A percentile compares a stretch with the other conserved stretches of the same genome.
phyloP scores from a whole-genome alignment of 1,140 invertebrate species.

The Drosophila subpulchrella region DNA sequence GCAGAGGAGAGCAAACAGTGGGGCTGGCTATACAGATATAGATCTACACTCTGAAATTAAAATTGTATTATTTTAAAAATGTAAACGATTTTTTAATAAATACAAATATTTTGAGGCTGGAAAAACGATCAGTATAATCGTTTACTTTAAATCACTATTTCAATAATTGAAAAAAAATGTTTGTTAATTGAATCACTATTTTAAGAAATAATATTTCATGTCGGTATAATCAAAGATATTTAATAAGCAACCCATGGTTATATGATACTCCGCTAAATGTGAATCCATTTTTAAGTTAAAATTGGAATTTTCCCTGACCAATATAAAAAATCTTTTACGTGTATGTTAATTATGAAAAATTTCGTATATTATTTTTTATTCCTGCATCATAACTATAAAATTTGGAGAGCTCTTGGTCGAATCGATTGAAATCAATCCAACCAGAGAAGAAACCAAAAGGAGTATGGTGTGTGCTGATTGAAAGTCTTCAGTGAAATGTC shows the following conservation, averaged over 20 bases:
- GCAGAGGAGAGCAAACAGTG: slow-evolving; percentile 11
- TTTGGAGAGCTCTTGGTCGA: slow-evolving; percentile 38
- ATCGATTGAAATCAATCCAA: slow-evolving; percentile 7
- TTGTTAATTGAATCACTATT: too few species aligned
- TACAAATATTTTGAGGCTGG: too few species aligned
- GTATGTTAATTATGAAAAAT: not conserved
- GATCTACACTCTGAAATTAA: not conserved
- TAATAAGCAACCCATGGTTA: too few species aligned
- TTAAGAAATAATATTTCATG: too few species aligned
- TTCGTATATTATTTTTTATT: slow-evolving; percentile 19
- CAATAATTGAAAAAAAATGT: too few species aligned
- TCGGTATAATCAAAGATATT: too few species aligned
- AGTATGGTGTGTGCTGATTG: slow-evolving; percentile 1
- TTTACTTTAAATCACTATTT: too few species aligned
- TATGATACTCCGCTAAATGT: not conserved
- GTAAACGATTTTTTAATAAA: too few species aligned
- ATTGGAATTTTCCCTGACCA: not conserved
- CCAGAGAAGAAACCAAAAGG: slow-evolving; percentile 41
- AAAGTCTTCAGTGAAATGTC: slow-evolving; percentile 63
- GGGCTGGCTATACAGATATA: not conserved
- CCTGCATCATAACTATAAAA: slow-evolving; percentile 43
- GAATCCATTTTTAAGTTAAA: too few species aligned
- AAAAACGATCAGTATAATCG: too few species aligned
- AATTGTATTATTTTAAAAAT: too few species aligned
- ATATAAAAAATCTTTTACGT: not conserved